Conservation (phyloP, 2,113 vertebrate genomes). For the Macrotis lagotis region DNA sequence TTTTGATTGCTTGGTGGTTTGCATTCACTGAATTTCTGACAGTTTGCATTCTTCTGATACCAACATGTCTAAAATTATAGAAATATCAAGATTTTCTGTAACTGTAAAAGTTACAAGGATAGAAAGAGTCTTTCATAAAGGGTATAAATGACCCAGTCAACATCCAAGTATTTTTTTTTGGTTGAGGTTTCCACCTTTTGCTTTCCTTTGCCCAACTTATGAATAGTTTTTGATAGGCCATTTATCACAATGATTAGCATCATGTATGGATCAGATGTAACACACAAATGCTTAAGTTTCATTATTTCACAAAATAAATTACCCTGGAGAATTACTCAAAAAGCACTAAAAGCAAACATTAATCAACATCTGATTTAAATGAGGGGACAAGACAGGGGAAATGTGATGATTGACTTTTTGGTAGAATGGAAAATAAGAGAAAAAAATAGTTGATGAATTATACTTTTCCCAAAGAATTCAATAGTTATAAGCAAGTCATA, state of each 20-base stretch:
- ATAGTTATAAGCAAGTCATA: not conserved
- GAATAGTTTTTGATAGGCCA: constrained; percentile 64
- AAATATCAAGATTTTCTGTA: not conserved
- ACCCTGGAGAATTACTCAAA: constrained; percentile 63
- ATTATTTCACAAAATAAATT: constrained; percentile 78
- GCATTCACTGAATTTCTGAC: accelerated
- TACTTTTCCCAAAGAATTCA: not conserved
- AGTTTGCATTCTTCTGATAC: not conserved
- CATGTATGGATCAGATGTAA: constrained; percentile 50
- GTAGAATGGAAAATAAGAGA: constrained; percentile 41
- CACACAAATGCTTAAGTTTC: constrained; percentile 30
- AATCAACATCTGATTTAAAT: constrained; percentile 71
- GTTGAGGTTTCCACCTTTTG: constrained; percentile 12
- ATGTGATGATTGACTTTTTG: not conserved
- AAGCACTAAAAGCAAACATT: constrained; percentile 74
- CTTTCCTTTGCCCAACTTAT: not conserved
- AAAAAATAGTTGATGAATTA: constrained; percentile 14
- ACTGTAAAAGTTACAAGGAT: constrained; percentile 33
- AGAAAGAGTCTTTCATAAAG: not conserved
- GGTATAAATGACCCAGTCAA: not conserved
- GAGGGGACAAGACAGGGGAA: constrained; percentile 56
- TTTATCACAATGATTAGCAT: constrained; percentile 69
- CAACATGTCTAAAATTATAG: constrained; percentile 26
- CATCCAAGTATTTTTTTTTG: not conserved
- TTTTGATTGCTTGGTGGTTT: not conserved